Base-by-base conservation (phyloP, 1,140 invertebrate species). In the Pseudomyrmex dendroicus region DNA sequence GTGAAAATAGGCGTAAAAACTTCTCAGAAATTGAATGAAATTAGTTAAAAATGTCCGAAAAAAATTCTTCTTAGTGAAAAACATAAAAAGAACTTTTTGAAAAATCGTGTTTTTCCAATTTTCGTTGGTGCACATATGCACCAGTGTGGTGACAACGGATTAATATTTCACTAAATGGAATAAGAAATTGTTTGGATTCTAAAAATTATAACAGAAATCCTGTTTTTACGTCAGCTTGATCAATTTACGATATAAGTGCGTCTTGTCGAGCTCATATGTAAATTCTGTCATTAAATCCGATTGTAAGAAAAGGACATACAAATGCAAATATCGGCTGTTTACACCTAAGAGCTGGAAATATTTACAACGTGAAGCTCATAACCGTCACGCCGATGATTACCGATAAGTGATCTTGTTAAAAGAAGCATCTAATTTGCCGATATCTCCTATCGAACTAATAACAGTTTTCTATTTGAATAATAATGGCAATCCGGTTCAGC, bases 361-460 rank as follows among this genome's bases (percentile, higher is more conserved):
- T 70, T 78, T 64, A 46, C 44, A 70, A 48, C 52, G 17, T 57
- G 25, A 12, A 35, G 22, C 13, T 57, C 64, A 64, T 76, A 78
- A 78, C 48, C 20, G 46, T 17, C 46, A 35, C 13, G 8, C 10
- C 22, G 54, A 78, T 70, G 13, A 68, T 48, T 48, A 13, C 76
- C 15, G 64, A 78, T 78, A 68, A 78, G 15, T 25, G 54, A 52
- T 52, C 10, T 46, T 78, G 35, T n/a, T 68, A 56, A 67, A 56
- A 68, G 76, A 70, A 59, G 15, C 52, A 20, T 78, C 52, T 57
- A 78, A 68, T 78, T 70, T 78, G 63, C 50, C 17, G 61, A 25
- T 66, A 66, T 48, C 61, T 35, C 15, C 35, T 48, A 48, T 70
- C 54, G 44, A 3, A 57, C 63, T 68, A 78, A 78, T 78, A 78